These are phyloP conservation scores for Spea hammondii DNA, from an alignment of 2,797 vertebrate species.

Conservation along the genomic window DNA sequence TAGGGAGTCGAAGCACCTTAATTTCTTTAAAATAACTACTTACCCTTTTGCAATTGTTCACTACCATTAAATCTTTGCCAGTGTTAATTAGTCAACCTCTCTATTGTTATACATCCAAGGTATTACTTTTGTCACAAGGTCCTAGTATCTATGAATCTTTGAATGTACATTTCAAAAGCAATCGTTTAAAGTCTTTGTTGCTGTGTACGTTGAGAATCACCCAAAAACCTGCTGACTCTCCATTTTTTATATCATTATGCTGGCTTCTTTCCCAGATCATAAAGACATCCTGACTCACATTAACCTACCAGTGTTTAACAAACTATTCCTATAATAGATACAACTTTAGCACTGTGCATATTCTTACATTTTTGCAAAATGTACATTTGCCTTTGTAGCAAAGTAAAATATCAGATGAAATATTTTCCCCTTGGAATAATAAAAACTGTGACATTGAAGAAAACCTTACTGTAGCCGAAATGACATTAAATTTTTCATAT, in stretches of 20 bases:
- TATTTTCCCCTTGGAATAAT: not conserved
- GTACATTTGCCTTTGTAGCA: conserved; percentile 2
- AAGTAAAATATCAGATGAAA: not conserved
- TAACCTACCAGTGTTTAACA: conserved; percentile 31
- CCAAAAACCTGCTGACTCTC: conserved; percentile 27
- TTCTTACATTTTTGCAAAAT: conserved; percentile 14
- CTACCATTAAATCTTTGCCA: not conserved
- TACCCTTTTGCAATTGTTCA: not conserved
- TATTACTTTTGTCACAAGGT: conserved; percentile 37
- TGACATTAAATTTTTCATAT: too few species aligned
- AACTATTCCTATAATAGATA: conserved; percentile 21
- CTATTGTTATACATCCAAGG: conserved; percentile 22
- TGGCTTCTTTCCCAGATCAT: conserved; percentile 34
- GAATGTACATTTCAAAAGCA: conserved; percentile 22
- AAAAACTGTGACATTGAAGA: not conserved
- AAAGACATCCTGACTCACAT: conserved; percentile 28
- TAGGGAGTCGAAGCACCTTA: not conserved
- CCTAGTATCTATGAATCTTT: conserved; percentile 22
- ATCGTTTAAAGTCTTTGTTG: conserved; percentile 21
- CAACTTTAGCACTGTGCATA: not conserved
- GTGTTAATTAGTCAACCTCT: not conserved
- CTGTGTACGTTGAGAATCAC: conserved; percentile 24
- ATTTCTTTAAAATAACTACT: not conserved
- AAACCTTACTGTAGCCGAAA: not conserved
- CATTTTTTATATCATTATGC: conserved; percentile 20